A percentile compares a stretch with the other conserved stretches of the same genome.
Conservation (phyloP, 2,888 invertebrate species). For the Merodon equestris region DNA sequence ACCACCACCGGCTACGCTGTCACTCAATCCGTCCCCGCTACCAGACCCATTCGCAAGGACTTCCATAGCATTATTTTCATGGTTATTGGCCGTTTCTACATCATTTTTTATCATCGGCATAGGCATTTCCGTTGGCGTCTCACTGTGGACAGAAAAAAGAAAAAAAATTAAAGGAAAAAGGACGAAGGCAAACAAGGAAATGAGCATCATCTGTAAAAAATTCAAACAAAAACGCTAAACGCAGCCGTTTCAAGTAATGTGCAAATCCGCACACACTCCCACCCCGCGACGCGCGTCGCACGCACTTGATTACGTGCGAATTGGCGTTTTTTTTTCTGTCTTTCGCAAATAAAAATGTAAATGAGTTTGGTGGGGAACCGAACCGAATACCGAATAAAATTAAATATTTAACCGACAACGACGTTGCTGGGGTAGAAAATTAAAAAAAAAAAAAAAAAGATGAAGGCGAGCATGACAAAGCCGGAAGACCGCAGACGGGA, state of each 20-base stretch:
- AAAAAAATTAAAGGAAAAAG: slow-evolving; percentile 32
- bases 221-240: slow-evolving; percentile 45
- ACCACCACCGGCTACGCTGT: slow-evolving; percentile 1
- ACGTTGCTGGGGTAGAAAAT: slow-evolving; percentile 19
- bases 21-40: background rate
- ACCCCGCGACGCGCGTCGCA: slow-evolving; percentile 18
- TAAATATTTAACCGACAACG: slow-evolving; percentile 39
- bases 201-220: slow-evolving; percentile 46
- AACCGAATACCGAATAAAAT: slow-evolving; percentile 16
- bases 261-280: background rate
- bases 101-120: slow-evolving; percentile 50
- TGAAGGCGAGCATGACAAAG: background rate
- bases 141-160: too few relatives aligned
- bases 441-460: slow-evolving; percentile 26
- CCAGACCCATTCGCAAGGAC: slow-evolving; percentile 29
- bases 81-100: slow-evolving; percentile 42
- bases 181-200: slow-evolving; percentile 45
- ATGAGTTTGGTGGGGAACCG: slow-evolving; percentile 37
- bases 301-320: slow-evolving; percentile 52
- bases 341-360: slow-evolving; percentile 15
- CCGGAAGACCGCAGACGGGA: background rate
- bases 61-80: slow-evolving; percentile 36
- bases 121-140: slow-evolving; percentile 45
- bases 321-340: slow-evolving; percentile 14
- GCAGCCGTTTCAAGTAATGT: slow-evolving; percentile 19